Conservation (phyloP, 1,140 invertebrate species). For the Muscidifurax raptorellus region DNA sequence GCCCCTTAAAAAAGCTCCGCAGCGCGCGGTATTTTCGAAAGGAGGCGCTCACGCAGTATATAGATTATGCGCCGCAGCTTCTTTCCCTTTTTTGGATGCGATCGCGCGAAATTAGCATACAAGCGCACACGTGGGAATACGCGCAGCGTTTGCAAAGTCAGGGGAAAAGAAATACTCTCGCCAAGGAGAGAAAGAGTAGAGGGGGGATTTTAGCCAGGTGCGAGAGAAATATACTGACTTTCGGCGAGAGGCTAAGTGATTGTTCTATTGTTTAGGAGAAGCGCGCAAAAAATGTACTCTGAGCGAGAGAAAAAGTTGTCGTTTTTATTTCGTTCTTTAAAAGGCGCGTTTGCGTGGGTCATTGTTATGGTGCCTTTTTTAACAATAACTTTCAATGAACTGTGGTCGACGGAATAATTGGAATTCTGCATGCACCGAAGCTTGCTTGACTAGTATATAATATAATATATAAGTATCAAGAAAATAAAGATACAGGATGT, state of each 20-base stretch:
- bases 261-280: neutral
- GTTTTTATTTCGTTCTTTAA: neutral
- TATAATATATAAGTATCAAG: neutral
- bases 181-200: neutral
- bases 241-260: neutral
- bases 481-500: neutral
- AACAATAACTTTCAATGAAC: no score
- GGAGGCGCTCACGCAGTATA: neutral
- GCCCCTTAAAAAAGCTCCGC: neutral
- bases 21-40: neutral
- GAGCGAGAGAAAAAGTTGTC: neutral
- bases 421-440: no score
- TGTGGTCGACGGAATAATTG: no score
- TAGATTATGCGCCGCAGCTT: neutral
- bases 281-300: neutral
- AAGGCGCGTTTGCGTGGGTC: neutral
- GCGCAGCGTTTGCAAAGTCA: neutral
- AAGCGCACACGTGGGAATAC: slow-evolving; percentile 41
- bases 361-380: no score
- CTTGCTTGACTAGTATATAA: no score
- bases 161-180: neutral
- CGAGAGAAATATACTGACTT: neutral
- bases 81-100: slow-evolving; percentile 8
- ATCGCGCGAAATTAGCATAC: slow-evolving; percentile 33
- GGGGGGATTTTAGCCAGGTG: neutral